Base-by-base conservation (phyloP, 2,888 invertebrate species). In the Tenthredo livida region DNA sequence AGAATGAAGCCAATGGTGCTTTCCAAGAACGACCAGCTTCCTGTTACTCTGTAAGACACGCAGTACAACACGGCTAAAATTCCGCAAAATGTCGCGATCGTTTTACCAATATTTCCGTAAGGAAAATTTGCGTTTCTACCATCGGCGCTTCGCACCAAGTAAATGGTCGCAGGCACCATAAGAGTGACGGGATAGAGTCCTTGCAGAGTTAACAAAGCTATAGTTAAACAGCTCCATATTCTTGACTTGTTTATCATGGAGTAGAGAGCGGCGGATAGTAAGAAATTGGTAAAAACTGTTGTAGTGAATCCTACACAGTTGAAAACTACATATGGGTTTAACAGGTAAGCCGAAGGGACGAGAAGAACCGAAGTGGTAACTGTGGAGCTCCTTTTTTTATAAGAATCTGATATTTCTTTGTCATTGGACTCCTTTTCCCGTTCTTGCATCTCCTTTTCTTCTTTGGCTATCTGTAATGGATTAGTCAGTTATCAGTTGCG, bases 221-320 rank as follows among this genome's bases (percentile, higher is more conserved):
- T 94, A 84, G 96, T 95, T 0, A 96, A 87, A 89, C 96, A 95
- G 86, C 97, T 95, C 58, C 95, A 88, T 25, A 96, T 85, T 86
- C 96, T 94, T 72, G 94, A 94, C 5, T 96, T 96, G 94, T 95
- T 95, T 29, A 96, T 94, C 91, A 98, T 96, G 70, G 95, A 95
- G 90, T 96, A 95, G 50, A 98, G 94, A 80, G 96, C 95, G 5
- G 96, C 90, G 0, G 98, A 96, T 43, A 98, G 94, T 75, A 97
- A 94, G n/a, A 98, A 94, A 94, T 99, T 99, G 89, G 97, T 97
- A 88, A 98, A 96, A 15, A 98, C 97, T 1, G 98, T 98, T 2
- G 98, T 98, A 0, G 98, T 98, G 93, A 97, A 96, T 12, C 97
- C 98, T 47, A 97, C 96, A 94, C 98, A 99, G 89, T 97, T 97